These are phyloP conservation scores for Lasioglossum malachurum DNA, from an alignment of 2,888 invertebrate species.

Conservation along the genomic window DNA sequence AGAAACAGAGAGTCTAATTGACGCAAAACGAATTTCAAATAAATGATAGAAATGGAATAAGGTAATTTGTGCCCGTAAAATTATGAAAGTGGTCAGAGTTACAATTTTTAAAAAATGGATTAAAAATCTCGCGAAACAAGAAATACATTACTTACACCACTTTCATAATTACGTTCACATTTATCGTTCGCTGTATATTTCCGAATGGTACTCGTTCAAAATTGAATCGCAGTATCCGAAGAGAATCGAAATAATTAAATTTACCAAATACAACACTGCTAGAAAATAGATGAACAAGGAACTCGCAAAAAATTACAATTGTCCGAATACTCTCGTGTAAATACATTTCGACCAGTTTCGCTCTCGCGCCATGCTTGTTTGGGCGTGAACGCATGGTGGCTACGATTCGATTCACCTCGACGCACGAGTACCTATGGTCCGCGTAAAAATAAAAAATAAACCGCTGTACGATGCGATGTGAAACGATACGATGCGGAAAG, in stretches of 20 bases:
- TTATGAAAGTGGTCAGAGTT: too few species aligned
- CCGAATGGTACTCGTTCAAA: not conserved
- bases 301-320: not conserved
- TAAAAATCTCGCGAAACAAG: too few species aligned
- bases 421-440: not conserved
- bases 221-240: not conserved
- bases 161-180: too few species aligned
- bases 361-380: constrained; percentile 78
- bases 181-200: too few species aligned
- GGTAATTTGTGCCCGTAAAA: too few species aligned
- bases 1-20: not conserved
- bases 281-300: not conserved
- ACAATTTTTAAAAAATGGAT: too few species aligned
- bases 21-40: not conserved
- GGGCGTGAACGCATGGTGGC: constrained; percentile 74
- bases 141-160: too few species aligned
- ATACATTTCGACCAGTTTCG: constrained; percentile 29
- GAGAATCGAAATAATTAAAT: not conserved
- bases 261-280: not conserved
- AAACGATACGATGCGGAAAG: not conserved
- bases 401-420: constrained; percentile 34
- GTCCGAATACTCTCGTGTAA: not conserved
- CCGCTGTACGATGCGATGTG: too few species aligned
- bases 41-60: too few species aligned
- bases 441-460: not conserved